Percentiles rank a stretch among this genome's conserved stretches.
Evolutionary conservation across 2,113 vertebrate species (phyloP).

Genomic region (Galeopterus variegatus): DNA sequence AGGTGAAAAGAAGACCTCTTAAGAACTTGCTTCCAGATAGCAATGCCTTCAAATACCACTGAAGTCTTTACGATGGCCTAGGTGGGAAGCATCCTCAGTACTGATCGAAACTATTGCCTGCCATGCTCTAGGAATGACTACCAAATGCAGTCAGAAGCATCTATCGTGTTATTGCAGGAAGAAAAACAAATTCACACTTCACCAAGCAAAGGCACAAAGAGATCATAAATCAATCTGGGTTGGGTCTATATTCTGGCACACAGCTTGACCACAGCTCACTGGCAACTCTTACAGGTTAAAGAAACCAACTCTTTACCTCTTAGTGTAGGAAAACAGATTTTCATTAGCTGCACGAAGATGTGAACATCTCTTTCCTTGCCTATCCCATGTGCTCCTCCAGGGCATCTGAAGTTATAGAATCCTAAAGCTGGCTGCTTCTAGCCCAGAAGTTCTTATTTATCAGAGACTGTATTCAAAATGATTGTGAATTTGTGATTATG

Average conservation of each 20-base stretch:
- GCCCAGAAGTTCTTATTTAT: background rate
- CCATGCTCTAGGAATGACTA: conserved; percentile 13
- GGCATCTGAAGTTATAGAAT: background rate
- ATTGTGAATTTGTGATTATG: background rate
- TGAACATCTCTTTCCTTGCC: background rate
- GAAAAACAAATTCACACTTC: conserved; percentile 46
- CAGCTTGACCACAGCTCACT: background rate
- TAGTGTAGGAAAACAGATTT: conserved; percentile 38
- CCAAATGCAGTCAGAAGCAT: conserved; percentile 47
- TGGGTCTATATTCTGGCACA: background rate
- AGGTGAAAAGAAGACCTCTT: background rate
- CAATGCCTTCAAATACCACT: background rate
- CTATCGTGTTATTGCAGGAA: conserved; percentile 53
- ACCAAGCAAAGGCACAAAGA: conserved; percentile 1
- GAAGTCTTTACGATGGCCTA: background rate
- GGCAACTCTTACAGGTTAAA: background rate
- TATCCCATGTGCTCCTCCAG: background rate
- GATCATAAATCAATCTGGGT: conserved; percentile 67
- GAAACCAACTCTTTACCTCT: conserved; percentile 45
- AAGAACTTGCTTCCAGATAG: conserved; percentile 1
- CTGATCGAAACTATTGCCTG: conserved; percentile 36
- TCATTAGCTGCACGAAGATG: conserved; percentile 6
- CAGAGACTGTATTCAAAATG: background rate
- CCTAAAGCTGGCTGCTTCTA: background rate
- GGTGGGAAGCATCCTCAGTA: background rate